Conservation (phyloP, 2,888 invertebrate genomes). For the Amitus sp. region DNA sequence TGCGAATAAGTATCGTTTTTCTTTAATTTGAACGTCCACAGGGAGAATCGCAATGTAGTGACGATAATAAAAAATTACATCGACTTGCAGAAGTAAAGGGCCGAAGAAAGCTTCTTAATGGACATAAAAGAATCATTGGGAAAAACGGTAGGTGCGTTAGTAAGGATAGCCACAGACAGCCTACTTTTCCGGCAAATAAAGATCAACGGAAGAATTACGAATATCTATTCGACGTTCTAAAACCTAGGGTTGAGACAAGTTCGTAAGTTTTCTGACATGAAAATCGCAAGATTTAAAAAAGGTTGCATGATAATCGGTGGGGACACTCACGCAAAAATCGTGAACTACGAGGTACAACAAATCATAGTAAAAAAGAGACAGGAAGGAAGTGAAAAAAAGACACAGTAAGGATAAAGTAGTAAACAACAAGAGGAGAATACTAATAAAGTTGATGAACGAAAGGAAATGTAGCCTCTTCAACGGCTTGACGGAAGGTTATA, state of each 20-base stretch:
- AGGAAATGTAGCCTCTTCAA: conserved; percentile 33
- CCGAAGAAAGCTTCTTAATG: conserved; percentile 27
- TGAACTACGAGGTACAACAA: conserved; percentile 12
- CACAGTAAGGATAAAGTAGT: conserved; percentile 12
- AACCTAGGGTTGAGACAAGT: not conserved
- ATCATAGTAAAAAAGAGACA: not conserved
- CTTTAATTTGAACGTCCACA: no score
- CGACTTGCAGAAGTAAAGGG: conserved; percentile 30
- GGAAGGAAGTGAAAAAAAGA: conserved; percentile 1
- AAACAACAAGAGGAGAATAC: conserved; percentile 15
- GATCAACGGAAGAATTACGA: no score
- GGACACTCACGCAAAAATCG: conserved; percentile 23
- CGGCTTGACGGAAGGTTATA: conserved; percentile 27
- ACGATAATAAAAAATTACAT: no score
- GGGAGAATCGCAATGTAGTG: no score
- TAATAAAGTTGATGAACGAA: conserved; percentile 21
- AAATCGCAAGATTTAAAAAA: conserved; percentile 1
- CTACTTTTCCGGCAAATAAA: no score
- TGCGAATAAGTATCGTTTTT: no score
- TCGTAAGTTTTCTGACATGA: not conserved
- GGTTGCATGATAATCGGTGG: conserved; percentile 16
- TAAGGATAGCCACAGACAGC: no score
- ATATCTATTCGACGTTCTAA: conserved; percentile 7
- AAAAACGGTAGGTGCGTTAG: no score
- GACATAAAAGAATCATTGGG: conserved; percentile 30